These are phyloP conservation scores for Ceyx margarethae DNA, from an alignment of 2,113 vertebrate species.

Conservation along the genomic window DNA sequence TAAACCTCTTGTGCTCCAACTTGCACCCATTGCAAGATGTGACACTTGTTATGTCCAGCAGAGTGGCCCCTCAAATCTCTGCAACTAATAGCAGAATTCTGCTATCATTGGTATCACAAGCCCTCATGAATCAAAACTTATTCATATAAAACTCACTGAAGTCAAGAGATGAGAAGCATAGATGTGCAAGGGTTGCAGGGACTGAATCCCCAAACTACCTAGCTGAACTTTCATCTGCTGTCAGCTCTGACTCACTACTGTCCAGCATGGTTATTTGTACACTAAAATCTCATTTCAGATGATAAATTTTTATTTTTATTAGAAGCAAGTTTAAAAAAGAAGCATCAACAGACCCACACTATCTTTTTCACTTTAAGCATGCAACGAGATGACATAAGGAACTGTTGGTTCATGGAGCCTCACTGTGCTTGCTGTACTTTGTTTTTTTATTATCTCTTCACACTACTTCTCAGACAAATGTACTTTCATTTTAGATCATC, in stretches of 20 bases:
- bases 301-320: background rate
- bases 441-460: conserved; percentile 42
- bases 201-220: background rate
- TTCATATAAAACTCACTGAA: background rate
- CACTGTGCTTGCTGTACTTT: background rate
- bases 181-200: background rate
- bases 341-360: background rate
- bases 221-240: background rate
- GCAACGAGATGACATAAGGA: conserved; percentile 29
- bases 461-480: background rate
- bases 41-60: background rate
- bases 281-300: background rate
- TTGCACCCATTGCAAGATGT: no score
- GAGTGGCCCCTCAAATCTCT: background rate
- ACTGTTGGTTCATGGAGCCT: background rate
- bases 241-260: background rate
- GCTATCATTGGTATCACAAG: background rate
- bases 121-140: background rate
- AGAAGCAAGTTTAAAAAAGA: background rate
- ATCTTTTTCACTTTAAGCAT: conserved; percentile 29
- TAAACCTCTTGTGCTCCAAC: no score
- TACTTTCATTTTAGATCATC: conserved; percentile 32
- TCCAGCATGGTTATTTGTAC: background rate
- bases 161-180: background rate
- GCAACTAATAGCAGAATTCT: background rate